Conservation (phyloP, 2,888 invertebrate genomes). For the Hartigia nigra region DNA sequence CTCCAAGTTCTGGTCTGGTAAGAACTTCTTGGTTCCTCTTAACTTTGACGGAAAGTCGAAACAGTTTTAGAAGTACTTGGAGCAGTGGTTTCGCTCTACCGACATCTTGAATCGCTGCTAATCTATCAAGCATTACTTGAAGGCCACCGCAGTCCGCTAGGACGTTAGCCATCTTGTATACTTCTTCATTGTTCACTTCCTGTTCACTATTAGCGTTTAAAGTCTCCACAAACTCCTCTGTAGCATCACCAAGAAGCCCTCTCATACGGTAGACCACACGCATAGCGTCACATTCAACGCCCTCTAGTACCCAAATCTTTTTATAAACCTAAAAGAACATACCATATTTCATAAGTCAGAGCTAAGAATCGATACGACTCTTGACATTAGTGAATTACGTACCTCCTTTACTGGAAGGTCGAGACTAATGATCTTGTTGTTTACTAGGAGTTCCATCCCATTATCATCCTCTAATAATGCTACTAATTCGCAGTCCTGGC, state of each 20-base stretch:
- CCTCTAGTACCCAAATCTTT: slow-evolving; percentile 84
- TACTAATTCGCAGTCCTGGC: slow-evolving; percentile 97
- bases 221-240: slow-evolving; percentile 98
- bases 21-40: slow-evolving; percentile 89
- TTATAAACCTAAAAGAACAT: slow-evolving; percentile 72
- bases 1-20: slow-evolving; percentile 85
- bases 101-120: slow-evolving; percentile 87
- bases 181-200: slow-evolving; percentile 94
- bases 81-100: slow-evolving; percentile 88
- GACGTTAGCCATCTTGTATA: slow-evolving; percentile 90
- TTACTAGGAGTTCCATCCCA: slow-evolving; percentile 97
- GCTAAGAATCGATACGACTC: not conserved
- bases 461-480: slow-evolving; percentile 97
- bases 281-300: slow-evolving; percentile 95
- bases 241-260: slow-evolving; percentile 96
- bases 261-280: slow-evolving; percentile 97
- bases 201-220: slow-evolving; percentile 85
- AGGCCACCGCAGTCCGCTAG: slow-evolving; percentile 83
- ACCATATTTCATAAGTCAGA: not conserved
- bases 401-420: slow-evolving; percentile 96
- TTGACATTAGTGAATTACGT: slow-evolving; percentile 1
- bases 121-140: slow-evolving; percentile 84
- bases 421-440: slow-evolving; percentile 97
- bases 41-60: slow-evolving; percentile 91
- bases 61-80: slow-evolving; percentile 89